Evolutionary conservation across 2,888 invertebrate species (phyloP), one percentile per base, ranked within the genome.

Genomic region (Dynastes tityus): DNA sequence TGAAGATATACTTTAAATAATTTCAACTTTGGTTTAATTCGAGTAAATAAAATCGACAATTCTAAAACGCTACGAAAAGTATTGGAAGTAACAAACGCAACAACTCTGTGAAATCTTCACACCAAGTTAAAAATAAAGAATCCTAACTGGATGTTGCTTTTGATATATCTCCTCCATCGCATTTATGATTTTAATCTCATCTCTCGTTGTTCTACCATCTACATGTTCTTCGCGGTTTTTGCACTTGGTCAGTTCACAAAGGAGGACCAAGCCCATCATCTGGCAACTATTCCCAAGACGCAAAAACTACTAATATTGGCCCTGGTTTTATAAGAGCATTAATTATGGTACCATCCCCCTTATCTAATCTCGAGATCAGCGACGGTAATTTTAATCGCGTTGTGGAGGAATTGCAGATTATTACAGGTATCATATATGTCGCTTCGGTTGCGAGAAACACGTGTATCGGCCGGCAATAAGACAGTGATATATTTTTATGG

Each of bases 401-500:
- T 77, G 81, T 80, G 58, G 63, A 67, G 67, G 71, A 78, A 74
- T 49, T 76, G 76, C 64, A 75, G 78, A 79, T 82, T 82, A 81
- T 82, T 82, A 82, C 74, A 81, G 81, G 82, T 80, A 82, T 81
- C 82, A 80, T 78, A 78, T 79, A 65, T 73, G 76, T 63, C 55
- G 79, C 77, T 78, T 58, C 74, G 29, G 78, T 75, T 78, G 67
- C 74, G 74, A 79, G 77, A 49, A 49, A 68, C 75, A 53, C 58
- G 37, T 74, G 77, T 45, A 76, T 64, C 79, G 55, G 75, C 53
- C 55, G 61, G 78, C 78, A 80, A 82, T 80, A 63, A 81, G 81
- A 80, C 81, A 82, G 79, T 81, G 82, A 82, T 82, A 81, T 81
- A 82, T 82, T 80, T 82, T 82, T 80, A 80, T 80, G 78, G 80